Evolutionary conservation across 2,797 vertebrate genomes (phyloP), one percentile per base, ranked within the genome.

Genomic region (Hirundo rustica): DNA sequence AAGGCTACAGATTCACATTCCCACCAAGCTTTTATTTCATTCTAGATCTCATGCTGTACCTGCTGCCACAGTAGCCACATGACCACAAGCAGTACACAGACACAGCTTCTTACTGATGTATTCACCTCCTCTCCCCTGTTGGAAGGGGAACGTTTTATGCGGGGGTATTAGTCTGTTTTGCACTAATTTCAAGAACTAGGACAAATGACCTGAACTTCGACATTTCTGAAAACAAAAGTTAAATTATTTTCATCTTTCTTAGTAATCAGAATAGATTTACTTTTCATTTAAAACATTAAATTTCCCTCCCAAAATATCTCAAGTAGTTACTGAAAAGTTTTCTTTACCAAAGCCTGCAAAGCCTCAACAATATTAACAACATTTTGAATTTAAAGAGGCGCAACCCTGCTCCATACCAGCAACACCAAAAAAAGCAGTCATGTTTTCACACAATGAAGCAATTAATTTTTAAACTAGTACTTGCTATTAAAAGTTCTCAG

Each of bases 281-380:
- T 89, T 93, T 76, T 85, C 68, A 89, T 87, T 92, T 89, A 71
- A 89, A 96, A 58, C 26, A 87, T 7, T 11, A 68, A 47, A 79
- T 55, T 77, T 92, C 40, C 47, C 34, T 92, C 78, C 18, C 45
- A 92, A 91, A 95, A 83, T 93, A 94, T 74, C 0, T 72, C 27
- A 91, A 78, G 48, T 73, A 65, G 58, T 90, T 79, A 86, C 85
- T 88, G 83, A 88, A 95, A 72, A 83, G 30, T 85, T 93, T 91
- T 87, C 81, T 91, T 93, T 93, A 89, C 50, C 68, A 89, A 89
- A 93, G 70, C 44, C n/a, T 64, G 30, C 57, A 72, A 94, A 93
- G 64, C 58, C 47, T 94, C 68, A 67, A 80, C 29, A 67, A 90
- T 91, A 89, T 83, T 80, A 91, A 71, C 57, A 95, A 83, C 42